Evolutionary conservation across 2,113 vertebrate genomes (phyloP), one percentile per base, ranked within the genome.

Genomic region (Tenebrosternarchus preto): DNA sequence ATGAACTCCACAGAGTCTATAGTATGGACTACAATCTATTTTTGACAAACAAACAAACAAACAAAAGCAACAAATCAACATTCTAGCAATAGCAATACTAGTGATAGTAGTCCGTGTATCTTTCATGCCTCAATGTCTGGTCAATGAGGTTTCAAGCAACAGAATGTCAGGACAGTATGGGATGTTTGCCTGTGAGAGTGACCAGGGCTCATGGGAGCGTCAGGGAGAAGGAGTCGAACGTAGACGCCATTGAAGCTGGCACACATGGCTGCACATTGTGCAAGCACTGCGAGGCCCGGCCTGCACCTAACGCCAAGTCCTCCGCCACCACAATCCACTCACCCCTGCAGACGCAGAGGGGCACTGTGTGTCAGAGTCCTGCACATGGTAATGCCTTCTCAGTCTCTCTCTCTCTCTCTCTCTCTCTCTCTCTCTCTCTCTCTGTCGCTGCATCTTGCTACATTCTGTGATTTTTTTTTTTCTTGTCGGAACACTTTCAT

Each of bases 261-360:
- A 81, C 79, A 80, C 85, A 83, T 86, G 85, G 79, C 79, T 82
- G 85, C 85, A 83, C 82, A 86, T 79, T 82, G 84, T 83, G 78
- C 82, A 81, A 71, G 81, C 81, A 83, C 81, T 78, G 78, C 67
- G 60, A 79, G 81, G 82, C 76, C 78, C 69, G 80, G 83, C 85
- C 79, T 81, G 55, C 31, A 78, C 67, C 63, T 27, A 78, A 81
- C 68, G 75, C 84, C 83, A 85, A 85, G 80, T 85, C 76, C 69
- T 79, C 76, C 80, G 59, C 83, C 80, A 76, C 80, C 83, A 56
- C 83, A 59, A 76, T 74, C 72, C 61, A 0, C 56, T 66, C 71
- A 39, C 27, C 67, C 80, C 71, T 68, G 78, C 66, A 85, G 80
- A 24, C 56, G n/a, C 59, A 82, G 22, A 67, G 53, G 31, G 76